Evolutionary conservation across 2,797 vertebrate genomes (phyloP), one percentile per base, ranked within the genome.

Genomic region (Gobio occitaniae): DNA sequence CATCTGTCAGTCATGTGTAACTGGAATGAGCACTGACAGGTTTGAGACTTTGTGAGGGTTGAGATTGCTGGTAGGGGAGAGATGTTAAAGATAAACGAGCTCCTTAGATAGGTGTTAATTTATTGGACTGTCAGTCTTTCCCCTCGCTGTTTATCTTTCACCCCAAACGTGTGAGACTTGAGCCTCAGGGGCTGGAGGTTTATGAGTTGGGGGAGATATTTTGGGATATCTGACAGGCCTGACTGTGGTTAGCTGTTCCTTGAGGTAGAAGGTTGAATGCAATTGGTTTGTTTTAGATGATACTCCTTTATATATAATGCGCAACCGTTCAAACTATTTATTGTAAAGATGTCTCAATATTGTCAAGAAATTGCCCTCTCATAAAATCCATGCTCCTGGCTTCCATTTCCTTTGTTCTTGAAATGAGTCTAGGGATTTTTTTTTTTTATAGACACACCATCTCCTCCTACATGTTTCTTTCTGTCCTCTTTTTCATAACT

Each of bases 1-100:
- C 92, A 89, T 89, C 91, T 92, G 93, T 93, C 95, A 92, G 76
- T 95, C 93, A 94, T 87, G 91, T 15, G 82, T 89, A 91, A 90
- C 75, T 59, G 74, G 88, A 91, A 92, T 91, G 92, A 93, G 90
- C 83, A 90, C 85, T 86, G 90, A 90, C 87, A 90, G 70, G 83
- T 86, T 82, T 86, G 89, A 88, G 88, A 90, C 84, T 87, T 78
- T 79, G 83, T 89, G 89, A 70, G 50, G 84, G 50, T 77, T 79
- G 83, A 89, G 87, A 79, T 88, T 85, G 86, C 90, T 90, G 90
- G 89, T 94, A 92, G 93, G 93, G 94, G 92, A 94, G 92, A 92
- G 91, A 91, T 91, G 59, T 13, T 89, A 81, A 80, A 91, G 89
- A 91, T 90, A 69, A n/a, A 54, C 61, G 78, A 88, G 91, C 87